phyloP scores from a whole-genome alignment of 2,797 vertebrate genomes.

The Pyrrhura leucotis region DNA sequence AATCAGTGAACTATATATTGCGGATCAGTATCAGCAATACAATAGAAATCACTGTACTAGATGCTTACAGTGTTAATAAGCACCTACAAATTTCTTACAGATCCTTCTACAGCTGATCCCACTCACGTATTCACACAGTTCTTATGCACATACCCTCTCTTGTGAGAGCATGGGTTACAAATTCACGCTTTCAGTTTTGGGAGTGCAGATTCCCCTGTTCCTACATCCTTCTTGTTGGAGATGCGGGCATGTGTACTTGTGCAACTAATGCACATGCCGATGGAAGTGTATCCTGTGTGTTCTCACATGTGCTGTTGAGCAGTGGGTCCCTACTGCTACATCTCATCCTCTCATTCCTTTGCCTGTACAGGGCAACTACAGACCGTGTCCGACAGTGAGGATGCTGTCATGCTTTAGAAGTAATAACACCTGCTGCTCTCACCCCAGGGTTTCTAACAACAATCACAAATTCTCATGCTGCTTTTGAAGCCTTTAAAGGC shows the following conservation, averaged over 20 bases:
- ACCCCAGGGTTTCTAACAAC: background rate
- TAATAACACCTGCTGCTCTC: background rate
- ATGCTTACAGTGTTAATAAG: background rate
- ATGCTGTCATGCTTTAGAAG: background rate
- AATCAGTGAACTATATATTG: background rate
- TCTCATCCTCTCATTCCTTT: background rate
- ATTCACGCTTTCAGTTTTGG: background rate
- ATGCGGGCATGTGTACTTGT: accelerated
- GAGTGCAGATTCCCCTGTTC: background rate
- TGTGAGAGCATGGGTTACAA: background rate
- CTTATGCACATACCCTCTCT: background rate
- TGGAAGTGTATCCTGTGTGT: accelerated
- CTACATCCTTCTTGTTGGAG: background rate
- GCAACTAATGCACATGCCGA: accelerated
- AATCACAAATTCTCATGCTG: background rate
- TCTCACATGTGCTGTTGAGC: accelerated
- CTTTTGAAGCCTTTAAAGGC: background rate
- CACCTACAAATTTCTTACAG: background rate
- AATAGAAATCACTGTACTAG: background rate
- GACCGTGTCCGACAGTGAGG: accelerated
- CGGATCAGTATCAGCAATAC: background rate
- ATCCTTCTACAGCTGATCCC: background rate
- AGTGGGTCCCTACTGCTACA: accelerated
- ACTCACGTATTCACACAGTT: accelerated
- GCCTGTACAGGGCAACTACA: background rate